These are phyloP conservation scores for Cheilosia impressa DNA, from an alignment of 2,888 invertebrate genomes.

Conservation along the genomic window DNA sequence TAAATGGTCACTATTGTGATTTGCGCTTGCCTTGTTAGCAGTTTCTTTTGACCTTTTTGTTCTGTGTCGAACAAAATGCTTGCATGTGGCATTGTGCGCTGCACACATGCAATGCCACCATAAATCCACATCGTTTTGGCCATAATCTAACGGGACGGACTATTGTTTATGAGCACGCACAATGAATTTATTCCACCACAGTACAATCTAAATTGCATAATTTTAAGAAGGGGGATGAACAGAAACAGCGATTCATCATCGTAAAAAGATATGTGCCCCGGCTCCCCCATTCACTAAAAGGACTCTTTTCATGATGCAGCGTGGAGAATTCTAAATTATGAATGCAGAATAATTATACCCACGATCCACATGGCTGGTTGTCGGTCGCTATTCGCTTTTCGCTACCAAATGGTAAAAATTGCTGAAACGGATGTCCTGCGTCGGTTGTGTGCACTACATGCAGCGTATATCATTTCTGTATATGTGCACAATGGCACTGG, in stretches of 20 bases:
- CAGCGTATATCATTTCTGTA: background rate
- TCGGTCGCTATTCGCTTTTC: conserved; percentile 1
- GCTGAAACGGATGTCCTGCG: conserved; percentile 57
- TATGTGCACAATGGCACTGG: conserved; percentile 4
- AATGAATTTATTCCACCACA: conserved; percentile 45
- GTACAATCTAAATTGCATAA: conserved; percentile 65
- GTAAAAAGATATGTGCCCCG: conserved; percentile 33
- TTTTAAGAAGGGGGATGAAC: conserved; percentile 11
- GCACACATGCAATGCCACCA: conserved; percentile 29
- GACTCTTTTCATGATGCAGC: conserved; percentile 11
- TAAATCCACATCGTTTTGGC: conserved; percentile 47
- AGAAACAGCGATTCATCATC: conserved; percentile 54
- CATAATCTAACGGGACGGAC: conserved; percentile 57
- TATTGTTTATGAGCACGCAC: conserved; percentile 66
- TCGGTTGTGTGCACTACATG: background rate
- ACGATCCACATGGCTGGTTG: conserved; percentile 45
- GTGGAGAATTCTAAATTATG: conserved; percentile 40
- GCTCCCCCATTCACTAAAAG: background rate
- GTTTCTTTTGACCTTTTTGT: conserved; percentile 42
- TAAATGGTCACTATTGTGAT: conserved; percentile 1
- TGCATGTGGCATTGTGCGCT: conserved; percentile 28
- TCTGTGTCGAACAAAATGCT: conserved; percentile 17
- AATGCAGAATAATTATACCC: conserved; percentile 41
- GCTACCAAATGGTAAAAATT: conserved; percentile 17
- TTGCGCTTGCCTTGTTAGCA: background rate